Percentiles rank a stretch among this genome's conserved stretches.
Evolutionary conservation across 1,140 invertebrate genomes (phyloP).

Genomic region (Stegodyphus mimosarum): DNA sequence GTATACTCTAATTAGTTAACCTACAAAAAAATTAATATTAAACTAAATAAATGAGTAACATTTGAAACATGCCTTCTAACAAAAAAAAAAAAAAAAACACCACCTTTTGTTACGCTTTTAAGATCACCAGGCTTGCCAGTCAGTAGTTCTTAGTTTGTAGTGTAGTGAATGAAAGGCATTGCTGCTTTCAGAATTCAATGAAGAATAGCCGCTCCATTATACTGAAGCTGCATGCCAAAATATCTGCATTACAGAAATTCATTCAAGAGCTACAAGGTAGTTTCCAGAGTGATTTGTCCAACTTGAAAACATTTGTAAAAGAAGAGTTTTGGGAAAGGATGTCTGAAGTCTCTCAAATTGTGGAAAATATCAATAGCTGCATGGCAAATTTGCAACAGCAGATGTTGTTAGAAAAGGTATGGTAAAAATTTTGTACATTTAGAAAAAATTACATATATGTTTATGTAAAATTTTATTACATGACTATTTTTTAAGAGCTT

Average conservation of each 20-base stretch:
- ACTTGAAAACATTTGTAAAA: slow-evolving; percentile 34
- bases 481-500: too few species aligned
- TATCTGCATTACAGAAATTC: slow-evolving; percentile 60
- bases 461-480: too few species aligned
- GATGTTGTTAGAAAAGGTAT: slow-evolving; percentile 42
- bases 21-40: too few species aligned
- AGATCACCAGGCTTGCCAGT: not conserved
- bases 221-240: slow-evolving; percentile 61
- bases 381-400: slow-evolving; percentile 7
- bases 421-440: too few species aligned
- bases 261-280: slow-evolving; percentile 35
- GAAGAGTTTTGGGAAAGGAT: slow-evolving; percentile 31
- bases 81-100: not conserved
- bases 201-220: slow-evolving; percentile 58
- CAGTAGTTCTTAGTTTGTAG: not conserved
- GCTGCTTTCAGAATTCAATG: slow-evolving; percentile 58
- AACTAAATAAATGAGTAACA: too few species aligned
- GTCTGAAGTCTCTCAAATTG: slow-evolving; percentile 24
- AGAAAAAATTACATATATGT: too few species aligned
- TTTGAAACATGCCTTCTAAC: too few species aligned
- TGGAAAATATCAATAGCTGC: slow-evolving; percentile 23
- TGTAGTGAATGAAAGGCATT: slow-evolving; percentile 49
- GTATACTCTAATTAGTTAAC: not conserved
- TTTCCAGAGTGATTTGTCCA: slow-evolving; percentile 30
- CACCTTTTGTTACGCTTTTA: too few species aligned